Percentiles rank a stretch among this genome's conserved stretches.
Evolutionary conservation across 2,888 invertebrate species (phyloP).

Genomic region (Heliconius aoede): DNA sequence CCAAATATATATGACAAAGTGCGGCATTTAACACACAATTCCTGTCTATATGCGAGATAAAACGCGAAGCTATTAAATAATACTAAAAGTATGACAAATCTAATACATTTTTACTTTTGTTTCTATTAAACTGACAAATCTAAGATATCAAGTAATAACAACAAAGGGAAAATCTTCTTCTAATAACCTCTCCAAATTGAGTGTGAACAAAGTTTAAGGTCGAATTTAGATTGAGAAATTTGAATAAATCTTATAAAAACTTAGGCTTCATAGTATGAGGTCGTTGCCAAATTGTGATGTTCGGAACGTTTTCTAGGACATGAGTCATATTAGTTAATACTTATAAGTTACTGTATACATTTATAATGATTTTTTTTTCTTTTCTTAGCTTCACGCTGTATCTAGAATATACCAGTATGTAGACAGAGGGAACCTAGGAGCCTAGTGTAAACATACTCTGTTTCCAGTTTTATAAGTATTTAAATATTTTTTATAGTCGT

Average conservation of each 20-base stretch:
- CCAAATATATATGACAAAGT: too few relatives aligned
- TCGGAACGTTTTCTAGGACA: constrained; percentile 40
- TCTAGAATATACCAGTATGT: background rate
- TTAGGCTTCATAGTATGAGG: constrained; percentile 12
- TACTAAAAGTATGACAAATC: background rate
- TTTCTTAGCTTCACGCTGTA: background rate
- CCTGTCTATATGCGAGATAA: too few relatives aligned
- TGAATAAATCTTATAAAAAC: constrained; percentile 18
- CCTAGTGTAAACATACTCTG: background rate
- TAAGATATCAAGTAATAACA: too few relatives aligned
- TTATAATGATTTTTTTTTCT: background rate
- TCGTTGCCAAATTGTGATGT: constrained; percentile 31
- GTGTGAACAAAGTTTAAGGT: constrained; percentile 17
- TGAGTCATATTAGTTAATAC: constrained; percentile 33
- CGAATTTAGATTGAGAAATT: constrained; percentile 15
- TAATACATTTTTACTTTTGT: too few relatives aligned
- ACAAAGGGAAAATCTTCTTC: background rate
- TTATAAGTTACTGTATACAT: background rate
- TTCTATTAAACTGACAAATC: too few relatives aligned
- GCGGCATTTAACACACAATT: too few relatives aligned
- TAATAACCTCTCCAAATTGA: constrained; percentile 2
- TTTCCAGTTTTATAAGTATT: background rate
- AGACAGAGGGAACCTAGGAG: background rate
- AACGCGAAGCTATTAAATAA: background rate
- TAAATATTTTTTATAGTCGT: too few relatives aligned